Evolutionary conservation across 1,140 invertebrate genomes (phyloP), one percentile per base, ranked within the genome.

Genomic region (Zaprionus davidi): DNA sequence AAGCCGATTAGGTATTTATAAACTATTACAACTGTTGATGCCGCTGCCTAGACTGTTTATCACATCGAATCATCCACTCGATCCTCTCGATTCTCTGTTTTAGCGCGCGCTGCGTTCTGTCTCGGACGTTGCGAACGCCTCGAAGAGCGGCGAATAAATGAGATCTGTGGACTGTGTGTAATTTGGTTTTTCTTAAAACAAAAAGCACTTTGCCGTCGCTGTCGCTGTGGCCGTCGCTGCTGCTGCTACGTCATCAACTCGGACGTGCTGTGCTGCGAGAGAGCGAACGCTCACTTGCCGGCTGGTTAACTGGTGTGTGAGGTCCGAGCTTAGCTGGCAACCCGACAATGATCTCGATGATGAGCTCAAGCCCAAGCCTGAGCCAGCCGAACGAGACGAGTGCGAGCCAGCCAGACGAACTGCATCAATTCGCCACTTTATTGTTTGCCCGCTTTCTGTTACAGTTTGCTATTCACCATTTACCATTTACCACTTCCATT

Each of bases 81-180:
- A 46, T 46, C 41, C 20, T 66, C 9, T 31, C 44, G 58, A 68
- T 62, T 66, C 41, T 51, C 6, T 28, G 46, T 46, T 55, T 57
- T 15, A 9, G 60, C 66, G 55, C 34, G 44, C 68, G 76, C 79
- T 59, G 79, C 76, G 65, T 71, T 59, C 73, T 77, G 7, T 11
- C 41, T 46, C 63, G 64, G 69, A 78, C 78, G 86, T 81, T 92
- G 86, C 85, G 91, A 73, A 88, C 90, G 79, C 81, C 81, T 82
- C 79, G 87, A 82, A 76, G 79, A 80, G 86, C 86, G 78, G 87
- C 91, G 85, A 91, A 92, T 92, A 92, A 92, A 92, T 92, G 91
- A 92, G 86, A 92, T 91, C 82, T 92, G 76, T 66, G 81, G 64
- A 76, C 79, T 72, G 75, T 80, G 82, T 86, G 83, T 91, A 92